Evolutionary conservation across 2,797 vertebrate genomes (phyloP), one percentile per base, ranked within the genome.

Genomic region (Sebastes ruberrimus): DNA sequence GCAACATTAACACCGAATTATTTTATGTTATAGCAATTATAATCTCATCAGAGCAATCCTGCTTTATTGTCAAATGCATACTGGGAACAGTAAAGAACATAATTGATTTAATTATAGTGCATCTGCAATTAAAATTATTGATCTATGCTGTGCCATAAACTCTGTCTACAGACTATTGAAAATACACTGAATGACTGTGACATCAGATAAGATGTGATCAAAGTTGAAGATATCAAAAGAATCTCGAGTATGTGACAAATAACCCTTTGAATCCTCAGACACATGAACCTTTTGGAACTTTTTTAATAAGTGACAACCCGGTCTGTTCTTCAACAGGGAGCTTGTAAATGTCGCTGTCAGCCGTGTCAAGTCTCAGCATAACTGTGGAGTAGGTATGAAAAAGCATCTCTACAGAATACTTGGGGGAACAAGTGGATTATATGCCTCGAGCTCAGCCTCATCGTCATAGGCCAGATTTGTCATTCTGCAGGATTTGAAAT

Each of bases 391-490:
- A 60, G 33, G 64, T 76, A 81, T 72, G 23, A 83, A 85, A 49
- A 74, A 80, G 33, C 70, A 76, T 82, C 71, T 78, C 49, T 33
- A 7, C 62, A 69, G 83, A 85, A 81, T 88, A 88, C 87, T 86
- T 83, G 76, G 67, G 68, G 65, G 79, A 86, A 86, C 77, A 89
- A 90, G 90, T 80, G 72, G 64, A 88, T 91, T 91, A 88, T 76
- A 67, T 71, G 74, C 82, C 60, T 77, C 10, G 1, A 81, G 81
- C 83, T 86, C 78, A 83, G 77, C 42, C 69, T 89, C 63, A 49
- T 78, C 60, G 11, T 88, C 84, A 77, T 78, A 56, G 75, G 66
- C 52, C 76, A 90, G 80, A 84, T 90, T 84, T 89, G 85, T 87
- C 78, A 90, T 85, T 87, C 71, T 60, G 67, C 69, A 80, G 85